phyloP scores from a whole-genome alignment of 2,888 invertebrate genomes.

The Eristalinus aeneus region DNA sequence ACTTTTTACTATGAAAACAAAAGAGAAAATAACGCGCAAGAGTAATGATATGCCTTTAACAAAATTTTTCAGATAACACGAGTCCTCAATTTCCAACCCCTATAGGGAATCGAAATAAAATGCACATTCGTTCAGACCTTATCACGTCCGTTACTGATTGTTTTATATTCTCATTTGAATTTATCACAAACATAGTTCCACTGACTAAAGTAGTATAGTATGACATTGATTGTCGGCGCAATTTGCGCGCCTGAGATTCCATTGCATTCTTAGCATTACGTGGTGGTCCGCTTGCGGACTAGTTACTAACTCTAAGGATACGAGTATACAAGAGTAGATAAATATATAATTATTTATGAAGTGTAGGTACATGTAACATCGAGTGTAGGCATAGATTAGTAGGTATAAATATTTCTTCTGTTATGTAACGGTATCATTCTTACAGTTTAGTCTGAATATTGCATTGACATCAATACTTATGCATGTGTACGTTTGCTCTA shows the following conservation, averaged over 20 bases:
- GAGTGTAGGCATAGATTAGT: constrained; percentile 6
- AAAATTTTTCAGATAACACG: no score
- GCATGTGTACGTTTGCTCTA: constrained; percentile 31
- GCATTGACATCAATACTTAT: constrained; percentile 64
- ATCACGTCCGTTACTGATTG: background rate
- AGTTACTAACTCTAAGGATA: background rate
- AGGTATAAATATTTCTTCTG: background rate
- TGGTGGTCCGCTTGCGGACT: background rate
- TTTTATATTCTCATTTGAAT: constrained; percentile 26
- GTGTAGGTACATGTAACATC: constrained; percentile 41
- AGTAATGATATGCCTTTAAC: no score
- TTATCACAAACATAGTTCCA: constrained; percentile 65
- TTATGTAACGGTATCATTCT: constrained; percentile 62
- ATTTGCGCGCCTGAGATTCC: constrained; percentile 20
- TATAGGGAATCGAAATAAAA: background rate
- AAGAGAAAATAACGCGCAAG: no score
- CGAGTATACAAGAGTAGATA: background rate
- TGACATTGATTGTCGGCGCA: background rate
- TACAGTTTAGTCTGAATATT: constrained; percentile 35
- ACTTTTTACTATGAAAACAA: no score
- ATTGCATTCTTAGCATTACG: constrained; percentile 49
- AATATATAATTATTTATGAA: background rate
- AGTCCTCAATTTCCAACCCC: no score
- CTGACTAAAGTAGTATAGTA: constrained; percentile 29
- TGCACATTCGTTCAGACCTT: background rate